Evolutionary conservation across 2,888 invertebrate species (phyloP), one percentile per base, ranked within the genome.

Genomic region (Fragum whitleyi): DNA sequence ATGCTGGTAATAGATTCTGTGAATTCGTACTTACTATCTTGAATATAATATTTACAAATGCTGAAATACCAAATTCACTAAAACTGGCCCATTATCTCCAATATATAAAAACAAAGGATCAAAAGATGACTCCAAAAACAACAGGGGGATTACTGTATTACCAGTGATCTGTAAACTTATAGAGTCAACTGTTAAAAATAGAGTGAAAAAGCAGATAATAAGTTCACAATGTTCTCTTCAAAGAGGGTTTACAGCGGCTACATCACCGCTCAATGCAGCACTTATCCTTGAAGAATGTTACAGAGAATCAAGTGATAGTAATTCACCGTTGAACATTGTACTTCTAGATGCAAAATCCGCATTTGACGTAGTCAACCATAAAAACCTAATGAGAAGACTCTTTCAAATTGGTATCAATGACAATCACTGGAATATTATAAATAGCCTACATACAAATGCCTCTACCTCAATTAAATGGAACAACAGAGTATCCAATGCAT

Each of bases 101-200:
- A 39, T 36, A 3, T 65, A 36, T n/a, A 65, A 65, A n/a, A 65
- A 65, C n/a, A 65, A 65, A 36, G 65, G 65, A n/a, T 14, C 16
- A 42, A 39, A n/a, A 21, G 9, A 9, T 32, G 65, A 65, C 7
- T 36, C 65, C n/a, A n/a, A 55, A 55, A 16, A n/a, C 21, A 16
- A 55, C 57, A 55, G 57, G 21, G 70, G 70, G 1, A 70, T 29
- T 5, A 70, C 70, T 23, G 55, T 70, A 19, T 29, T 70, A 29
- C 70, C 53, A 19, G 53, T 28, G 2, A 19, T 70, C 7, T 70
- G 70, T 70, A 70, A 70, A 70, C 2, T 70, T 2, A 70, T 65
- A 14, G 65, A 65, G 7, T 32, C 36, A 2, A 32, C 36, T 7
- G 7, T 65, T 19, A 65, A 65, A 21, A 7, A 3, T 9, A 65